These are phyloP conservation scores for Herpetotheres cachinnans DNA, from an alignment of 2,113 vertebrate genomes.

Conservation along the genomic window DNA sequence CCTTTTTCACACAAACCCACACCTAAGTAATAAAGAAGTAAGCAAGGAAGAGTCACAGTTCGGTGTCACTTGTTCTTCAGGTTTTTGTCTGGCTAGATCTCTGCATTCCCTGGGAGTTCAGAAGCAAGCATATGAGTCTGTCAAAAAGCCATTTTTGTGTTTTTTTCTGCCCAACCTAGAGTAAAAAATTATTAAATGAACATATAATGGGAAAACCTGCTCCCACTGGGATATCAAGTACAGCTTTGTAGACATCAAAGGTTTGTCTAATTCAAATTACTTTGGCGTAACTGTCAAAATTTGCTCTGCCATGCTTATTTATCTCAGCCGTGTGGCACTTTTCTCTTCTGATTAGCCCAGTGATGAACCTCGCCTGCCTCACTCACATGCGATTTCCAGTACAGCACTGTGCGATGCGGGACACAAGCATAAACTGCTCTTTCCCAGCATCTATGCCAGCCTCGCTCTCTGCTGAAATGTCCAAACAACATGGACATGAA, in stretches of 20 bases:
- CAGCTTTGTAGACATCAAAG: conserved; percentile 24
- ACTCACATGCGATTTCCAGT: background rate
- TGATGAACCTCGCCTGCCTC: background rate
- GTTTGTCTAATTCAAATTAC: background rate
- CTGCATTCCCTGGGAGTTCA: background rate
- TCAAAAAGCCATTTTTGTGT: background rate
- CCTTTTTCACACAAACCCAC: background rate
- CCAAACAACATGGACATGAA: background rate
- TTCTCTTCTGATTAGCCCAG: background rate
- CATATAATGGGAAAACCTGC: background rate
- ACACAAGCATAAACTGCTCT: background rate
- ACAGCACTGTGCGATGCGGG: background rate
- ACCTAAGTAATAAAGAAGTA: background rate
- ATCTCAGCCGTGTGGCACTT: background rate
- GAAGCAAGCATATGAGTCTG: background rate
- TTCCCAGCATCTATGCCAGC: background rate
- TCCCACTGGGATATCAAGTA: background rate
- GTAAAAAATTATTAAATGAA: background rate
- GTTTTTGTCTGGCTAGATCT: background rate
- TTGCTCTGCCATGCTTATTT: background rate
- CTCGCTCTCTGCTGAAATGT: background rate
- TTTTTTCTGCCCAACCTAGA: background rate
- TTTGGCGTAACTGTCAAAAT: background rate
- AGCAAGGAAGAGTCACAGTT: background rate
- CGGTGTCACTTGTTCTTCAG: background rate